phyloP scores from a whole-genome alignment of 2,797 vertebrate genomes.

The Salarias fasciatus region DNA sequence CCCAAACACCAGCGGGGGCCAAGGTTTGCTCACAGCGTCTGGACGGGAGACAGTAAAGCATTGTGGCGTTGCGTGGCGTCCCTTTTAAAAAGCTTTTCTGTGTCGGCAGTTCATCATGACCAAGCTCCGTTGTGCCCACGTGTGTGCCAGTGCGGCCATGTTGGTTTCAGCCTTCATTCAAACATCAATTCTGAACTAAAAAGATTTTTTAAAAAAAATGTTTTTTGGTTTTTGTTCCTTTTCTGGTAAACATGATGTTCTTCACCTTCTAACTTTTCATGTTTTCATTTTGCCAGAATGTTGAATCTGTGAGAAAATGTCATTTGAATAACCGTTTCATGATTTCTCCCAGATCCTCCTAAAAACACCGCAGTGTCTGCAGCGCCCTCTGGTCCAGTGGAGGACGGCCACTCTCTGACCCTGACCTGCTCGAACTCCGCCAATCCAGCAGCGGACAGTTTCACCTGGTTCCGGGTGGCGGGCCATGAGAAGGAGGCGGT shows the following conservation, averaged over 20 bases:
- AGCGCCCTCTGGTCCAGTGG: conserved; percentile 51
- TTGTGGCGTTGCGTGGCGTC: conserved; percentile 58
- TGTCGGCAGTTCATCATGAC: conserved; percentile 46
- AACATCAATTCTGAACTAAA: conserved; percentile 1
- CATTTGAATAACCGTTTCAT: background rate
- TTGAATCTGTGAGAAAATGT: background rate
- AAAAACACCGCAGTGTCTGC: conserved; percentile 54
- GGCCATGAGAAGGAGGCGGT: conserved; percentile 42
- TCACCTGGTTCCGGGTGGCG: conserved; percentile 66
- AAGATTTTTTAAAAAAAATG: too few species aligned
- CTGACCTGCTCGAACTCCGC: conserved; percentile 65
- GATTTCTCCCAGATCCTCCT: conserved; percentile 67
- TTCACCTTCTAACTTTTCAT: too few species aligned
- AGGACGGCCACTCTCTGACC: conserved; percentile 66
- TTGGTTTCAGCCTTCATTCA: conserved; percentile 16
- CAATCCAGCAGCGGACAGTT: conserved; percentile 48
- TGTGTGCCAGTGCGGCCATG: conserved; percentile 44
- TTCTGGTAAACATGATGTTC: too few species aligned
- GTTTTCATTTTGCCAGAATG: too few species aligned
- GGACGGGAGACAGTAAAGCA: conserved; percentile 47
- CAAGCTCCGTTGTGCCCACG: conserved; percentile 52
- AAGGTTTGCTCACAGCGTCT: conserved; percentile 51
- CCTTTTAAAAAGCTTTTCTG: conserved; percentile 31
- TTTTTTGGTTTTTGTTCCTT: too few species aligned
- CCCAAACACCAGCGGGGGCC: conserved; percentile 42